Conservation (phyloP, 2,797 vertebrate species). For the Ara ararauna region DNA sequence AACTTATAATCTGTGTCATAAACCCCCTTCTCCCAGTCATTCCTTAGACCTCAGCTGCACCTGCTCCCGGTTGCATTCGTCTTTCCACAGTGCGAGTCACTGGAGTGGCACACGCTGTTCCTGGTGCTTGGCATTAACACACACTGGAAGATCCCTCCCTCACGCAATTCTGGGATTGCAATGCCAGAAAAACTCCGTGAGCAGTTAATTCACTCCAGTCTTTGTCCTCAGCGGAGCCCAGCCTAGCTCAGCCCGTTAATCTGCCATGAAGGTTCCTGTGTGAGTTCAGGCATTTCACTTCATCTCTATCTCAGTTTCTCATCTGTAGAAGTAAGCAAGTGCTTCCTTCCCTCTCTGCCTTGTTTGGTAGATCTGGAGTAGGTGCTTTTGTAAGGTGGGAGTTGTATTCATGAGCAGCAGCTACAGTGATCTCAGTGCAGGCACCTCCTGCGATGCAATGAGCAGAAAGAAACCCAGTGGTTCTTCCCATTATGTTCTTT, state of each 20-base stretch:
- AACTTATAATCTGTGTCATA: not conserved
- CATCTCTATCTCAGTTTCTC: not conserved
- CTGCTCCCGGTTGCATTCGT: not conserved
- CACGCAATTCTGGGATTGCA: not conserved
- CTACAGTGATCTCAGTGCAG: not conserved
- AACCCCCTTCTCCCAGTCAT: not conserved
- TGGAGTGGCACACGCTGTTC: not conserved
- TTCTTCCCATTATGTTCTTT: not conserved
- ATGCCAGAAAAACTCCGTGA: not conserved
- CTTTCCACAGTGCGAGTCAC: not conserved
- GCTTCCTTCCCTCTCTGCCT: not conserved
- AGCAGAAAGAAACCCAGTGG: not conserved
- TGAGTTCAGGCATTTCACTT: not conserved
- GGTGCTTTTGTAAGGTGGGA: not conserved
- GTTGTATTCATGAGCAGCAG: not conserved
- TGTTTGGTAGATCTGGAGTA: fast-evolving
- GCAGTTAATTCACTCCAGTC: not conserved
- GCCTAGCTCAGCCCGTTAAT: not conserved
- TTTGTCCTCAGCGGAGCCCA: not conserved
- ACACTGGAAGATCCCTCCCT: not conserved
- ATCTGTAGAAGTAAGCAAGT: not conserved
- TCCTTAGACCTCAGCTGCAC: not conserved
- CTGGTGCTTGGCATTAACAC: not conserved
- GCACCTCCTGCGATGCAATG: not conserved
- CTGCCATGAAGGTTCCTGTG: not conserved